These are phyloP conservation scores for Syndactyla subalaris DNA, from an alignment of 2,797 vertebrate species.

Conservation along the genomic window DNA sequence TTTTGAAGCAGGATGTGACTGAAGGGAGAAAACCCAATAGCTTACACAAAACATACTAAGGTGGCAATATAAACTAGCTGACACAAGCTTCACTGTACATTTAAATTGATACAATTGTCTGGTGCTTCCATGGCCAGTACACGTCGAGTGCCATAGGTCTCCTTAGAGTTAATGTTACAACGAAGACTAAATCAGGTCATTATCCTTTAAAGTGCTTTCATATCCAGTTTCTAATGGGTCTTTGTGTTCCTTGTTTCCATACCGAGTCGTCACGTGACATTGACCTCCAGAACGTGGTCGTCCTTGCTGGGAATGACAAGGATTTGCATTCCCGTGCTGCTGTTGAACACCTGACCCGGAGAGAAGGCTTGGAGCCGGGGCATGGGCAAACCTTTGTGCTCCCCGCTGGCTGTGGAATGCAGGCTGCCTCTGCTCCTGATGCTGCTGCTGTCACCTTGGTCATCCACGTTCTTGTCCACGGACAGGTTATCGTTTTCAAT, in stretches of 20 bases:
- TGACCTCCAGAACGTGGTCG: conserved; percentile 95
- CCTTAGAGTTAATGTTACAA: conserved; percentile 43
- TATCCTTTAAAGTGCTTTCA: conserved; percentile 65
- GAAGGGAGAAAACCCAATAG: conserved; percentile 28
- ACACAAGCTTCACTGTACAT: conserved; percentile 69
- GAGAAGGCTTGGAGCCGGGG: conserved; percentile 91
- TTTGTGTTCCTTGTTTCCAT: not conserved
- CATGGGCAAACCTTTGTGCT: conserved; percentile 88
- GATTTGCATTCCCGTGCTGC: conserved; percentile 86
- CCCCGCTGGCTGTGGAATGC: conserved; percentile 82
- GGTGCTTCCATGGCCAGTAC: conserved; percentile 57
- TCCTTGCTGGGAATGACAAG: conserved; percentile 92
- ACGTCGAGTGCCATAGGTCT: conserved; percentile 34
- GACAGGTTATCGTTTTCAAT: conserved; percentile 94
- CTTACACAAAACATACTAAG: conserved; percentile 59
- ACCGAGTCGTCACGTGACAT: conserved; percentile 86
- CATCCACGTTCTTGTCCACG: conserved; percentile 89
- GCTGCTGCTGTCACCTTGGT: conserved; percentile 88
- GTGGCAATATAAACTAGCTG: conserved; percentile 54
- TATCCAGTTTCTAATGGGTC: conserved; percentile 28
- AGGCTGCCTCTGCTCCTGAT: conserved; percentile 87
- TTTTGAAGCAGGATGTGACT: conserved; percentile 6
- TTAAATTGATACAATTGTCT: conserved; percentile 69
- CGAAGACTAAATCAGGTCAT: conserved; percentile 48
- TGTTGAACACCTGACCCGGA: conserved; percentile 91